These are phyloP conservation scores for Sebastes matsubarae DNA, from an alignment of 2,797 vertebrate species.

Conservation along the genomic window DNA sequence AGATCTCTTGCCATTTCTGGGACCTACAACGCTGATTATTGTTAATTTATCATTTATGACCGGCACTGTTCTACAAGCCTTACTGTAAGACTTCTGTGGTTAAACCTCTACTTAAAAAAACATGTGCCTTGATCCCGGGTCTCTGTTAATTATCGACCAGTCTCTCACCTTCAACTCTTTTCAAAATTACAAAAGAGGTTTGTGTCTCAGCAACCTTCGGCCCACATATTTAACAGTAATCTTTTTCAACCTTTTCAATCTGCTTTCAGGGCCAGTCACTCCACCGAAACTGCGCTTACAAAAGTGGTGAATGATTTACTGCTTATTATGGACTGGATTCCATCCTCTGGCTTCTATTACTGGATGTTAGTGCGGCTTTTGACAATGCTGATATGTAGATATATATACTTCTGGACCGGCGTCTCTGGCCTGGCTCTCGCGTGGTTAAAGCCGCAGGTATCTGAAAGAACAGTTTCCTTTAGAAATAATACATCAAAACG, in stretches of 20 bases:
- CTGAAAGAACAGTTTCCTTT: background rate
- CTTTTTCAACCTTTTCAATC: background rate
- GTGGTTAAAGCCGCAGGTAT: background rate
- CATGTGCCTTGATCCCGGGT: background rate
- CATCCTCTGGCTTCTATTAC: background rate
- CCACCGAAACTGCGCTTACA: background rate
- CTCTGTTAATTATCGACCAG: background rate
- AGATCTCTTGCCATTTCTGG: background rate
- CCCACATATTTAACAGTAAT: background rate
- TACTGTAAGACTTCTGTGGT: background rate
- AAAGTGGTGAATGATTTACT: background rate
- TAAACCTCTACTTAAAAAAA: background rate
- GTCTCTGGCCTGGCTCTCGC: background rate
- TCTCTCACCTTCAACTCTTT: background rate
- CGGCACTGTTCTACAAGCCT: background rate
- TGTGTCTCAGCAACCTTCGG: background rate
- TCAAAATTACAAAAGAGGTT: background rate
- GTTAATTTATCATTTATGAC: background rate
- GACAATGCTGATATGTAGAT: background rate
- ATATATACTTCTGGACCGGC: background rate
- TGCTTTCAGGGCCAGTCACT: background rate
- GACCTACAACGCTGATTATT: background rate
- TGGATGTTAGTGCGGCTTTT: background rate
- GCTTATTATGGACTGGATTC: background rate
- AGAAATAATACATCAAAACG: background rate